Evolutionary conservation across 2,797 vertebrate species (phyloP), one percentile per base, ranked within the genome.

Genomic region (Allochrocebus solatus): DNA sequence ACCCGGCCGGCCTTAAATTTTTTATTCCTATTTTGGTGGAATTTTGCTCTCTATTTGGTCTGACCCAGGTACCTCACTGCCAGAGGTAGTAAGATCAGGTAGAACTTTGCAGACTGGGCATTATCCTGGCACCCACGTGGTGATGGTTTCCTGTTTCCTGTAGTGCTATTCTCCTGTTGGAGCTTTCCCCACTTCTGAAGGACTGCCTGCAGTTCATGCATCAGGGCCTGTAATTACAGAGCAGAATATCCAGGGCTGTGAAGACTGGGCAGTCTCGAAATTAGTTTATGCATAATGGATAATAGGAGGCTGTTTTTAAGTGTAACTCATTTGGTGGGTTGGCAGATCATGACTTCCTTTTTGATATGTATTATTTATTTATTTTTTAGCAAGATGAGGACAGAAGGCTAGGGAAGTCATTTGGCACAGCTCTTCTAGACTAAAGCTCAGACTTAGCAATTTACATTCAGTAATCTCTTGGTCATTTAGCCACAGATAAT

Each of bases 401-500:
- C 0, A 0, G 89, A 94, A 84, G 97, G 97, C 93, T 1, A 8
- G 55, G 87, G 61, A 86, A 98, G 96, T 96, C 93, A 84, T 97
- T 97, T 59, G 8, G n/a, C 64, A 48, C 61, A n/a, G 91, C 17
- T 86, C 41, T 95, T 98, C 95, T 97, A 93, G 97, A 97, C 82
- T 89, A 59, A 14, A 85, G 98, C 98, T 98, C 96, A 92, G 97
- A 89, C 79, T 93, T 74, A 91, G 97, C 97, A 97, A 98, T 98
- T 98, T 98, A 97, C 97, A 97, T 98, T 98, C 97, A 33, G 4
- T 97, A 94, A 99, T 98, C 98, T 98, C 98, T 97, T 19, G 97
- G 98, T 97, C 98, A 95, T 98, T 98, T 98, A 98, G 97, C 97
- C n/a, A 98, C 98, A 98, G 98, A 98, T 98, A 98, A 98, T 98